Base-by-base conservation (phyloP, 1,140 invertebrate species). In the Sweltsa coloradensis region DNA sequence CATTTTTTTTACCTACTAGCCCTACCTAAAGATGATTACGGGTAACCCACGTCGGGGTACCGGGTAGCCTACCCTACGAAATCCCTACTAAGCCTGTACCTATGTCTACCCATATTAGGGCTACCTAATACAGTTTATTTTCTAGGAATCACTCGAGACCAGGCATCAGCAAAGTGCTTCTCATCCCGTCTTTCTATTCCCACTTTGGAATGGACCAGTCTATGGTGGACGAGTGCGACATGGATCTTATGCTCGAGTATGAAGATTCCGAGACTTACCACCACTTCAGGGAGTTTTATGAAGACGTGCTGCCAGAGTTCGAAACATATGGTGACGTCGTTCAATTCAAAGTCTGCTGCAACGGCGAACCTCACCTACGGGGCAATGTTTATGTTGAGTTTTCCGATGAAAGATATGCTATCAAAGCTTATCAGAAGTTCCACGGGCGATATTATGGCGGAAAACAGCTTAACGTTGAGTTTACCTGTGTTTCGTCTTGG, bases 361-460 rank as follows among this genome's bases (percentile, higher is more conserved):
- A 97, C 62, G 79, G 73, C 48, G 83, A 91, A 58, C 70, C 78
- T 43, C 90, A 96, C 69, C 69, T 96, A 1, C 68, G 89, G 44
- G 91, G 91, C 1, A 93, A 97, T 69, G 81, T 93, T 36, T 96
- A 93, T 59, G 72, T 94, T 34, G 85, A 93, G 60, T 96, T 82
- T 70, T 61, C 64, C 19, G 74, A 68, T 54, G 73, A 76, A 53
- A 71, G 79, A 36, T 75, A 79, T 49, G 82, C 86, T 4, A 68
- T 88, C 0, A 71, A 72, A 48, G 87, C 87, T 11, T 87, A 82
- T 58, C 68, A 76, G 47, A 71, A 70, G 13, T 74, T 96, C 50
- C 87, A 91, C 61, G 83, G 86, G 7, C 74, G 91, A n/a, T 95
- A 78, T 74, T 97, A 93, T 66, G 90, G 79, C 9, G 86, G 89